phyloP scores from a whole-genome alignment of 2,113 vertebrate species.

The Oenanthe oenanthe region DNA sequence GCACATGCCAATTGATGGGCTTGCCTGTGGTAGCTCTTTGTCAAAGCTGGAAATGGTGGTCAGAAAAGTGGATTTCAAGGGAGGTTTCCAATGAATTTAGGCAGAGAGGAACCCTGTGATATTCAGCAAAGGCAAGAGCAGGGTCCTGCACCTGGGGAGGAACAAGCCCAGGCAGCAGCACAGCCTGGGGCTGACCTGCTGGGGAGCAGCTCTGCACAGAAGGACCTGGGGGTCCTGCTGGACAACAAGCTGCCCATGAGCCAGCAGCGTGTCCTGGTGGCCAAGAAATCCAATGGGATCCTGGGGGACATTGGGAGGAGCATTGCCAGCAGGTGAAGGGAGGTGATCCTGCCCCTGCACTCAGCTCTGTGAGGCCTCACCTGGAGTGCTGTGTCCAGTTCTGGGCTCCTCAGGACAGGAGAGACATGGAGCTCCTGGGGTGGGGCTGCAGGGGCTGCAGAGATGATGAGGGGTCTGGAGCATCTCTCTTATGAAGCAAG shows the following conservation, averaged over 20 bases:
- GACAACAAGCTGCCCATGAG: neutral
- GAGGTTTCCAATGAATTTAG: rapidly evolving
- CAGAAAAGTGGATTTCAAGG: neutral
- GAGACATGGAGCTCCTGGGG: neutral
- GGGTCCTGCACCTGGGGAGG: neutral
- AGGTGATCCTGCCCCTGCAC: no score
- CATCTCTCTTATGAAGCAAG: neutral
- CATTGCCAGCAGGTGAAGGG: no score
- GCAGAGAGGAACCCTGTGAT: neutral
- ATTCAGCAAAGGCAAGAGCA: neutral
- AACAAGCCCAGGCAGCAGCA: neutral
- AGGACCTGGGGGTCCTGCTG: neutral
- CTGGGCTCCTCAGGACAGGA: neutral
- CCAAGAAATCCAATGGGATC: neutral
- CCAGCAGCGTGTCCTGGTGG: neutral
- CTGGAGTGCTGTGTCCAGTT: neutral
- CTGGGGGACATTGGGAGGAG: no score
- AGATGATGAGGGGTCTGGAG: no score
- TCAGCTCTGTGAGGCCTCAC: no score
- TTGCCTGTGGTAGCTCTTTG: neutral
- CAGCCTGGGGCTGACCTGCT: neutral
- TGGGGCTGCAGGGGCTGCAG: neutral
- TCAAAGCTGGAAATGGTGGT: neutral
- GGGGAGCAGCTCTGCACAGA: neutral
- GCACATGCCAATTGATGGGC: rapidly evolving